phyloP scores from a whole-genome alignment of 2,797 vertebrate genomes.

The Enteromius viviparus region DNA sequence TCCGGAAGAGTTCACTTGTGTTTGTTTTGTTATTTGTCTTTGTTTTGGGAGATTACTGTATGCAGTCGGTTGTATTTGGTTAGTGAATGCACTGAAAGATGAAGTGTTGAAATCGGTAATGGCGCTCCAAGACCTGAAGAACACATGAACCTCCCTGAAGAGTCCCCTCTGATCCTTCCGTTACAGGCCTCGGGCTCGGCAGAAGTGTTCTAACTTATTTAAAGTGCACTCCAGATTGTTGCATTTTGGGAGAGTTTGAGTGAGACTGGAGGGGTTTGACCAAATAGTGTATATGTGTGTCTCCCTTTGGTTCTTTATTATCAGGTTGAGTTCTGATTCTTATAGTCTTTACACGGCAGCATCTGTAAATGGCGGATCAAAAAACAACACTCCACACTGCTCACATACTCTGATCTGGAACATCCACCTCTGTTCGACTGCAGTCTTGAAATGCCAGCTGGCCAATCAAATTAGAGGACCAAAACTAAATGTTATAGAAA shows the following conservation, averaged over 20 bases:
- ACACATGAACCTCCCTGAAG: conserved; percentile 4
- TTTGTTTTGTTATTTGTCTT: not conserved
- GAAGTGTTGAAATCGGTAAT: not conserved
- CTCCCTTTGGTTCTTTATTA: conserved; percentile 27
- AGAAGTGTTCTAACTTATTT: not conserved
- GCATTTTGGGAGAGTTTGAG: conserved; percentile 5
- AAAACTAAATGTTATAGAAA: not conserved
- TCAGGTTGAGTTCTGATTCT: conserved; percentile 5
- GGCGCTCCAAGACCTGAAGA: conserved; percentile 1
- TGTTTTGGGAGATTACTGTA: not conserved
- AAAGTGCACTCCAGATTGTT: not conserved
- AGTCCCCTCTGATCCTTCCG: not conserved
- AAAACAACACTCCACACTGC: not conserved
- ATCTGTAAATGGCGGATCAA: not conserved
- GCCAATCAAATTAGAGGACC: not conserved
- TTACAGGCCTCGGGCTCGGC: not conserved
- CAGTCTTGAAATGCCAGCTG: not conserved
- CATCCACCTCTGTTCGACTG: not conserved
- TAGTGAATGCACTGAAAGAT: not conserved
- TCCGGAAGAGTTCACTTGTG: not conserved
- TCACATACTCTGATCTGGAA: not conserved
- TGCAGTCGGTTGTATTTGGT: not conserved
- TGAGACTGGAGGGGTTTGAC: not conserved
- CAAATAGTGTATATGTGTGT: conserved; percentile 14
- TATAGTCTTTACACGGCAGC: not conserved